Conservation (phyloP, 2,888 invertebrate genomes). For the Volucella inanis region DNA sequence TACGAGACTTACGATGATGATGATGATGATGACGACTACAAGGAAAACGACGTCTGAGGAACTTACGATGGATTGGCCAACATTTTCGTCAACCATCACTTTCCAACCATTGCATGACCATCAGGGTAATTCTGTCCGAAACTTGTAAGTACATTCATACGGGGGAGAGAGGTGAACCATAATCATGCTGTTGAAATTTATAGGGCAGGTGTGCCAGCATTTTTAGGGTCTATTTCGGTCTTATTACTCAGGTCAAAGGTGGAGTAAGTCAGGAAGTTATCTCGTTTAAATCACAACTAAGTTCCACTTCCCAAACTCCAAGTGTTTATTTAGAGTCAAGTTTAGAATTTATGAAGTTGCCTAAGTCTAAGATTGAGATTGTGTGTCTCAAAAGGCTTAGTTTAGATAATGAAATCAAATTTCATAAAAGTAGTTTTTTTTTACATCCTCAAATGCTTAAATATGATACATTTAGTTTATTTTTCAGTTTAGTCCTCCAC, state of each 20-base stretch:
- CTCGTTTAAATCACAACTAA: too few species aligned
- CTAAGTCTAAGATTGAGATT: too few species aligned
- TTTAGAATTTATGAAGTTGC: too few species aligned
- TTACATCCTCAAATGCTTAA: too few species aligned
- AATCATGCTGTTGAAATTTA: constrained; percentile 69
- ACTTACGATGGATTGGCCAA: constrained; percentile 62
- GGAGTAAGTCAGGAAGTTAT: constrained; percentile 6
- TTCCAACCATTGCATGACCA: constrained; percentile 46
- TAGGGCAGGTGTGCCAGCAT: constrained; percentile 67
- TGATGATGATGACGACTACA: constrained; percentile 36
- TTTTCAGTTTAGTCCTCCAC: too few species aligned
- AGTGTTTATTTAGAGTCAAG: too few species aligned
- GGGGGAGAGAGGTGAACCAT: constrained; percentile 41
- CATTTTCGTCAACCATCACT: constrained; percentile 62
- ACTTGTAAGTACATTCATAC: constrained; percentile 49
- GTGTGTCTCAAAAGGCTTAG: too few species aligned
- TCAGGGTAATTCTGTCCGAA: constrained; percentile 57
- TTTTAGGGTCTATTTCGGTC: constrained; percentile 49
- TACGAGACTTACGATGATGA: neutral
- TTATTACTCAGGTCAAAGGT: constrained; percentile 46
- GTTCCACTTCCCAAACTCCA: too few species aligned
- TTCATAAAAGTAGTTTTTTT: too few species aligned
- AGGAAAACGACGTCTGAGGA: neutral
- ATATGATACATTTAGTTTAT: too few species aligned
- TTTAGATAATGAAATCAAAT: too few species aligned